Evolutionary conservation across 2,797 vertebrate species (phyloP).

Genomic region (Acanthurus lineatus): DNA sequence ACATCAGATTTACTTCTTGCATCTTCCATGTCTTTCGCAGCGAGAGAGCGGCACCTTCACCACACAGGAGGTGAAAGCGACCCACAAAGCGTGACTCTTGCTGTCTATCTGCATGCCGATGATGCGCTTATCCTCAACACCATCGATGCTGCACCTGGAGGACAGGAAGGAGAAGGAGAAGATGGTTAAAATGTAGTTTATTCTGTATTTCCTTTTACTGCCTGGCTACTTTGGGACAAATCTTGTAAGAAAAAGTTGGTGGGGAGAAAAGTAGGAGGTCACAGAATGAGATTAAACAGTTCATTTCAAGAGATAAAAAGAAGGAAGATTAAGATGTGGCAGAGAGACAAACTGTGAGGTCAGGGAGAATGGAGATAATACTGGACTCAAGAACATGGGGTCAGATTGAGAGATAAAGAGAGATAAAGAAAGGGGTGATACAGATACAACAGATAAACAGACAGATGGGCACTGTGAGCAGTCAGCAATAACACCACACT

Average conservation of each 20-base stretch:
- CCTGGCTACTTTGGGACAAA: not conserved
- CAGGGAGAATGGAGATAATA: slow-evolving; percentile 63
- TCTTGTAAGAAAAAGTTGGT: not conserved
- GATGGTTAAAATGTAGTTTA: not conserved
- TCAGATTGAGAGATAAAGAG: slow-evolving; percentile 71
- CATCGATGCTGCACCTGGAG: slow-evolving; percentile 94
- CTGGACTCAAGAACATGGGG: slow-evolving; percentile 49
- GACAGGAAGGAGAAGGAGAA: slow-evolving; percentile 20
- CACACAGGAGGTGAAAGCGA: slow-evolving; percentile 96
- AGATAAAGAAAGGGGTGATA: slow-evolving; percentile 75
- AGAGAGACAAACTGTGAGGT: slow-evolving; percentile 58
- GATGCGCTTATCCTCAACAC: slow-evolving; percentile 95
- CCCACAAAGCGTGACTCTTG: slow-evolving; percentile 88
- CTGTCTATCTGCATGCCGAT: slow-evolving; percentile 94
- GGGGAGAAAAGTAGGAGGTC: not conserved
- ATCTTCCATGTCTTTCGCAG: slow-evolving; percentile 92
- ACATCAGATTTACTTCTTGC: slow-evolving; percentile 92
- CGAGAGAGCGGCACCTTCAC: slow-evolving; percentile 94
- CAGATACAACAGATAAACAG: slow-evolving; percentile 74
- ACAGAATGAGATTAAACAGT: slow-evolving; percentile 31
- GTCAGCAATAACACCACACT: slow-evolving; percentile 78
- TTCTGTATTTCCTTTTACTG: not conserved
- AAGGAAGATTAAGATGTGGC: slow-evolving; percentile 51
- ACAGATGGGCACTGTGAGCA: slow-evolving; percentile 80
- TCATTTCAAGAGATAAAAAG: slow-evolving; percentile 54